Conservation (phyloP, 1,140 invertebrate genomes). For the Streblospio benedicti region DNA sequence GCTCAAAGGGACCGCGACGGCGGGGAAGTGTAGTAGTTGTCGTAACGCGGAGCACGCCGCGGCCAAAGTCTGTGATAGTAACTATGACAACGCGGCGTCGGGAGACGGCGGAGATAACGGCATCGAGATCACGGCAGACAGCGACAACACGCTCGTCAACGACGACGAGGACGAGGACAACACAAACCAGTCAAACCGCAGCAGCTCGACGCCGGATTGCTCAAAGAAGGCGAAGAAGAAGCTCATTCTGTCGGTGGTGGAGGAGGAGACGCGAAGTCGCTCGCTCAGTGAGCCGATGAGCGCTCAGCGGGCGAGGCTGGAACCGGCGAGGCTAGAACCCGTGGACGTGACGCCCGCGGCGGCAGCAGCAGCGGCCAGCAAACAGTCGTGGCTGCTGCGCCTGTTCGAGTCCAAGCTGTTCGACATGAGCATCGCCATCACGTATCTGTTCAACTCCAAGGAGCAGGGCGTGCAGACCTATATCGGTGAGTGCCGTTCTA, state of each 20-base stretch:
- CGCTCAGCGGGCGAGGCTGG: neutral
- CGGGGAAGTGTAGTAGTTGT: too few relatives aligned
- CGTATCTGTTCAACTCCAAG: slow-evolving; percentile 96
- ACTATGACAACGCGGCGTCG: too few relatives aligned
- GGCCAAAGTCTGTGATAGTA: too few relatives aligned
- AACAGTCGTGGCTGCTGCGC: slow-evolving; percentile 63
- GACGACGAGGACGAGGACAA: too few relatives aligned
- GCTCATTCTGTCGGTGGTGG: neutral
- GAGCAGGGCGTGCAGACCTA: slow-evolving; percentile 93
- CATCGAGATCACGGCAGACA: too few relatives aligned
- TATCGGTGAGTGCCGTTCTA: slow-evolving; percentile 60
- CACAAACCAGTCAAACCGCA: too few relatives aligned
- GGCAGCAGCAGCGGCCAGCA: neutral
- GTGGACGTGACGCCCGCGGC: neutral
- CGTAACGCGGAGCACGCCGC: too few relatives aligned
- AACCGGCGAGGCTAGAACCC: neutral
- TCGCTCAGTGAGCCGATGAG: neutral
- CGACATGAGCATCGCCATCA: slow-evolving; percentile 94
- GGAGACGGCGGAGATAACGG: too few relatives aligned
- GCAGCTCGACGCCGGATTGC: neutral
- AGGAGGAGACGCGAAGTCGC: neutral
- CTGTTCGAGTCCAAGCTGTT: slow-evolving; percentile 95
- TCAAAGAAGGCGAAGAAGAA: neutral
- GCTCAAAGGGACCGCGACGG: neutral
- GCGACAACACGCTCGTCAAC: too few relatives aligned